Percentiles rank a stretch among this genome's conserved stretches.
phyloP scores from a whole-genome alignment of 2,888 invertebrate species.

The Oxyteleia sp. region DNA sequence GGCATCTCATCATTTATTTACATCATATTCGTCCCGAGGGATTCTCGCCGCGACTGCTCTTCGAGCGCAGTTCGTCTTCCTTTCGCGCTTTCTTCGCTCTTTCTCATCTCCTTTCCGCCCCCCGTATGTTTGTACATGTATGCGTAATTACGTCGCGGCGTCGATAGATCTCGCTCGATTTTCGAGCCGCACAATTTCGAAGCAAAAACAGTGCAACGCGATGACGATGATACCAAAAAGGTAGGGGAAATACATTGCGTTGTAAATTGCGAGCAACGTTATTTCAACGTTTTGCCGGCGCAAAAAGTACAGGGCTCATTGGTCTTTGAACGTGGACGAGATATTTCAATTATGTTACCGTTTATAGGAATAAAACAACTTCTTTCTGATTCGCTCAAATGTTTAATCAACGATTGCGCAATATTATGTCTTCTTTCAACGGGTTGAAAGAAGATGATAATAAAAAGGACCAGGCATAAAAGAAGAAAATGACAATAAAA shows the following conservation, averaged over 20 bases:
- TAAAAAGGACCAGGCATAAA: too few species aligned
- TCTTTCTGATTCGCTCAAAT: neutral
- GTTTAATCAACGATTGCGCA: neutral
- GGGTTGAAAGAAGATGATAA: too few species aligned
- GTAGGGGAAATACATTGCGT: constrained; percentile 27
- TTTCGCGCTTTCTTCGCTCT: constrained; percentile 62
- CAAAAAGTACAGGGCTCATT: constrained; percentile 36
- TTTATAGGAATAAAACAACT: constrained; percentile 35
- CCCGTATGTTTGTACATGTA: constrained; percentile 62
- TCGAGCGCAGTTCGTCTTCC: constrained; percentile 61
- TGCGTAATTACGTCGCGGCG: constrained; percentile 64
- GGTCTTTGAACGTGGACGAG: constrained; percentile 28
- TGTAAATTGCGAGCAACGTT: constrained; percentile 58
- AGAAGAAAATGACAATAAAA: too few species aligned
- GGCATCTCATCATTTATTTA: constrained; percentile 87
- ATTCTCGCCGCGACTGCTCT: constrained; percentile 64
- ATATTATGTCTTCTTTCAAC: too few species aligned
- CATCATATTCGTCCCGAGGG: constrained; percentile 86
- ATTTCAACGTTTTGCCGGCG: constrained; percentile 55
- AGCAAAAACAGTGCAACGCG: constrained; percentile 75
- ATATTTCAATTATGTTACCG: constrained; percentile 52
- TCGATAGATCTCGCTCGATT: constrained; percentile 73
- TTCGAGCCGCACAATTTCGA: constrained; percentile 74
- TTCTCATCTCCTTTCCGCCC: constrained; percentile 49
- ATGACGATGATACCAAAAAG: constrained; percentile 48